Evolutionary conservation across 2,797 vertebrate species (phyloP), one percentile per base, ranked within the genome.

Genomic region (Halcyon badia): DNA sequence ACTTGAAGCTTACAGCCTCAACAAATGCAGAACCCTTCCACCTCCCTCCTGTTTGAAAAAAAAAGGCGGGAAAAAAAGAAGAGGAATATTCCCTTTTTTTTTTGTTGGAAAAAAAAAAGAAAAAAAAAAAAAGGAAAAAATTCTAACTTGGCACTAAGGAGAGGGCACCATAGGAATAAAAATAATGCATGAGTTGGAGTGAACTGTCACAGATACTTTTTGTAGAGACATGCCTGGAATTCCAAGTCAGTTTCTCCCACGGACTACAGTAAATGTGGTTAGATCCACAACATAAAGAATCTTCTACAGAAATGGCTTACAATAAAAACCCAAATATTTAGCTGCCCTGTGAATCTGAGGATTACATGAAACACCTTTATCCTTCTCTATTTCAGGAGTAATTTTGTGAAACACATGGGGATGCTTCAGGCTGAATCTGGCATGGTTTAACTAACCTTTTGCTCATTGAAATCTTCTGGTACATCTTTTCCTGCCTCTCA

Each of bases 11-110:
- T 70, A 28, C 60, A 87, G 93, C 94, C 52, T 77, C 82, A 88
- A 73, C 57, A 81, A 95, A 81, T 72, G 37, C 62, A 85, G 49
- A 94, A 39, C 65, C 30, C 58, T 96, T 93, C 86, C 78, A 81
- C 91, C 92, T 97, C 35, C 75, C 95, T 96, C 92, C 77, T 95
- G 33, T 28, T 78, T 69, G 51, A 91, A 97, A 95, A 60, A 89
- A 76, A 33, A 90, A 65, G 35, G 73, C 51, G 94, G 81, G 85
- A 95, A 90, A 66, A 80, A 22, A 39, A 72, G 33, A 87, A 44
- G 35, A 73, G 24, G n/a, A 93, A 66, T 68, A 46, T 4, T 71
- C 51, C 5, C 26, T 51, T 62, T 54, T 58, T 51, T 8, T 3
- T 9, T 37, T 37, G 9, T 37, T 37, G n/a, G 35, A 44, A 37